phyloP scores from a whole-genome alignment of 2,797 vertebrate genomes.

The Anguilla megastoma region DNA sequence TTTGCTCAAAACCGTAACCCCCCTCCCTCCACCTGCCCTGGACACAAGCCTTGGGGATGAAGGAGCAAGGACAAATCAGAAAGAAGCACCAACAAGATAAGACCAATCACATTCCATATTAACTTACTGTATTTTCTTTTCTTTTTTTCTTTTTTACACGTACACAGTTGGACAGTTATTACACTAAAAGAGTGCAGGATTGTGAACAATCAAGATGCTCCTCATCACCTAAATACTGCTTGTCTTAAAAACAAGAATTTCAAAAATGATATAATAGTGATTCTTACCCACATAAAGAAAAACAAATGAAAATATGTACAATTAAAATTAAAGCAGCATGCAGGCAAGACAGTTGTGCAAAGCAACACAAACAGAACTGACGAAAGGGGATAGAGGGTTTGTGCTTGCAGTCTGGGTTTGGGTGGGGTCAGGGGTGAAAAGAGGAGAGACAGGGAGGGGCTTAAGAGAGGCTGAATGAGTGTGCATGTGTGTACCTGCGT shows the following conservation, averaged over 20 bases:
- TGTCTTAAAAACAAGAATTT: constrained; percentile 55
- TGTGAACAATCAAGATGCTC: constrained; percentile 55
- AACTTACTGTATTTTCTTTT: constrained; percentile 51
- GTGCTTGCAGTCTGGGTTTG: constrained; percentile 53
- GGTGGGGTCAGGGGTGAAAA: background rate
- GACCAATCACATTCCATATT: constrained; percentile 58
- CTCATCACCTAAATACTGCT: constrained; percentile 68
- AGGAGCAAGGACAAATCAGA: constrained; percentile 51
- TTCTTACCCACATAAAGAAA: constrained; percentile 64
- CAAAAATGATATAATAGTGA: constrained; percentile 56
- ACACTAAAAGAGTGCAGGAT: constrained; percentile 65
- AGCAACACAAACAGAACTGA: constrained; percentile 61
- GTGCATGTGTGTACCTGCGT: constrained; percentile 13
- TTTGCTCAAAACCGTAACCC: constrained; percentile 37
- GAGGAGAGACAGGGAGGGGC: background rate
- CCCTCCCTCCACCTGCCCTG: constrained; percentile 38
- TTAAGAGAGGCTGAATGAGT: constrained; percentile 14
- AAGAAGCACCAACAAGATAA: constrained; percentile 60
- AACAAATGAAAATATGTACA: constrained; percentile 77
- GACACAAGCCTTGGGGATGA: constrained; percentile 46
- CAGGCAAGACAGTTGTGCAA: constrained; percentile 64
- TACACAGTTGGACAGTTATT: constrained; percentile 67
- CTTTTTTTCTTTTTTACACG: constrained; percentile 55
- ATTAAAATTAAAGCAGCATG: constrained; percentile 72
- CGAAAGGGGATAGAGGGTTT: constrained; percentile 41